phyloP scores from a whole-genome alignment of 2,113 vertebrate genomes.

The Daubentonia madagascariensis region DNA sequence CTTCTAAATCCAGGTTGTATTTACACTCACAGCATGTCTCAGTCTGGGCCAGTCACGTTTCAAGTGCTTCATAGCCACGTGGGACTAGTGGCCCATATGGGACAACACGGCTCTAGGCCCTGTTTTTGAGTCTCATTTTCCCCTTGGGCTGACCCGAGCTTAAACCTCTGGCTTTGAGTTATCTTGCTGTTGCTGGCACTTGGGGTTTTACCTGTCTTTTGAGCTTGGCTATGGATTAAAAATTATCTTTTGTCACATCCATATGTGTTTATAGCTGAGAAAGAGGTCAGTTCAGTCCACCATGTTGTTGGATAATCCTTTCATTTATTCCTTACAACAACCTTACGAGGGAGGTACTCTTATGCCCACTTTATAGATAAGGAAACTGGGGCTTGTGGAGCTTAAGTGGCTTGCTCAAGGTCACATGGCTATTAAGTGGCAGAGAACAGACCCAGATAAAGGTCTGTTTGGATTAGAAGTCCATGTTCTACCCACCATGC shows the following conservation, averaged over 20 bases:
- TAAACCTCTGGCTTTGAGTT: neutral
- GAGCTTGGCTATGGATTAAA: neutral
- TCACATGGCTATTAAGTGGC: neutral
- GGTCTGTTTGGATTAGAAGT: neutral
- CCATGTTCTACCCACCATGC: accelerated
- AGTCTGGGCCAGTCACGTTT: neutral
- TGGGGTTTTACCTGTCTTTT: neutral
- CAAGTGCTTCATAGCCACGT: neutral
- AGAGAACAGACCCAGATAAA: neutral
- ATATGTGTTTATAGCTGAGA: neutral
- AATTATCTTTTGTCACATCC: neutral
- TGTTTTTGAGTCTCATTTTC: neutral
- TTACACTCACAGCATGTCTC: neutral
- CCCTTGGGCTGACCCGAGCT: neutral
- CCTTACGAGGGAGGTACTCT: neutral
- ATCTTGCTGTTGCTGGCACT: neutral
- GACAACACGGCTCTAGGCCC: neutral
- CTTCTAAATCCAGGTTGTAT: neutral
- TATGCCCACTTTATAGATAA: neutral
- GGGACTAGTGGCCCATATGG: neutral
- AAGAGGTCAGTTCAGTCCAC: neutral
- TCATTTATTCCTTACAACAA: neutral
- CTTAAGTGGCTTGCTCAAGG: neutral
- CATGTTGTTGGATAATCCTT: neutral
- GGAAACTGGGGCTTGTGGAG: neutral